Evolutionary conservation across 2,113 vertebrate genomes (phyloP).

Genomic region (Esox niger): DNA sequence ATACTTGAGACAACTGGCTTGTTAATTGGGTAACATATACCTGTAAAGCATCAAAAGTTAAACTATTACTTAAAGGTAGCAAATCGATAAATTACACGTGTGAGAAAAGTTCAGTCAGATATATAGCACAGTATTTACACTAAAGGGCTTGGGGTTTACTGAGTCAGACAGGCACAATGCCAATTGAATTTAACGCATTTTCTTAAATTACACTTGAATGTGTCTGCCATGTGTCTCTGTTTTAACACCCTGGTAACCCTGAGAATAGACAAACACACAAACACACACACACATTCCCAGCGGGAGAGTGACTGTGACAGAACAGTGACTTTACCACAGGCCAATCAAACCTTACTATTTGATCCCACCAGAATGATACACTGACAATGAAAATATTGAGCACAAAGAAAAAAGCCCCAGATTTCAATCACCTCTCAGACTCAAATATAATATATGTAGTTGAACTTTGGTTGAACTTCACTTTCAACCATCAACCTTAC

Average conservation of each 20-base stretch:
- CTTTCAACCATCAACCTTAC: background rate
- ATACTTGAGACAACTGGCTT: too few species aligned
- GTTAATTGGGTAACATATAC: too few species aligned
- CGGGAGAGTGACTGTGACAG: constrained; percentile 54
- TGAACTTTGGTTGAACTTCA: background rate
- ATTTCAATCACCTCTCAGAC: background rate
- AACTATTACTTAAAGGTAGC: too few species aligned
- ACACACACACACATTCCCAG: constrained; percentile 5
- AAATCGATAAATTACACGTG: too few species aligned
- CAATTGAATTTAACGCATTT: constrained; percentile 35
- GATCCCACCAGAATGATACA: constrained; percentile 27
- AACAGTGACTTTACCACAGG: constrained; percentile 58
- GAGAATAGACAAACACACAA: constrained; percentile 25
- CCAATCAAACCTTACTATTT: constrained; percentile 37
- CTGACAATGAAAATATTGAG: background rate
- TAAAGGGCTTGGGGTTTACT: constrained; percentile 16
- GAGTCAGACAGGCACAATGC: constrained; percentile 17
- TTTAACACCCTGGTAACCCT: constrained; percentile 24
- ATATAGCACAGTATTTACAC: too few species aligned
- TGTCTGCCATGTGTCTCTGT: constrained; percentile 56
- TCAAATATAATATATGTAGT: background rate
- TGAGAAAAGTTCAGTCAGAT: too few species aligned
- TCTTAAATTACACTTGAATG: constrained; percentile 50
- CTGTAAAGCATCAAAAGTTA: too few species aligned
- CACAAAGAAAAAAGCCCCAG: background rate